These are phyloP conservation scores for Arctopsyche grandis DNA, from an alignment of 1,140 invertebrate genomes.

Conservation along the genomic window DNA sequence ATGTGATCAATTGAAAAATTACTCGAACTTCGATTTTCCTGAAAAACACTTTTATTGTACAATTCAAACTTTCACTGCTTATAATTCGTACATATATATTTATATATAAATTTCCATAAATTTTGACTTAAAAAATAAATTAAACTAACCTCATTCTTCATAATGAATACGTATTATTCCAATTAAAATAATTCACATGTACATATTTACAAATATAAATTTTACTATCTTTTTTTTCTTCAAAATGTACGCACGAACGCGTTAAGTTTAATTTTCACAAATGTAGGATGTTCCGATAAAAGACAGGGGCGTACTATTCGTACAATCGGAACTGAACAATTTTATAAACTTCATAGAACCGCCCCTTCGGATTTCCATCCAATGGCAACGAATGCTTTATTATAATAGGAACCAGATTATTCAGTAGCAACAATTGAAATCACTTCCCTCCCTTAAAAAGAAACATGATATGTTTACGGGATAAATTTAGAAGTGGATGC, in stretches of 20 bases:
- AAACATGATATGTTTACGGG: slow-evolving; percentile 12
- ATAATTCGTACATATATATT: no score
- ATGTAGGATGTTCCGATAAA: not conserved
- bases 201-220: no score
- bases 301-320: not conserved
- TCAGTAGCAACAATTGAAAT: not conserved
- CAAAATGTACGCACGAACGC: no score
- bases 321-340: not conserved
- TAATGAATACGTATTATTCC: not conserved
- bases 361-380: slow-evolving; percentile 1
- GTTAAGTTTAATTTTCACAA: no score
- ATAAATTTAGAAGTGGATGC: no score
- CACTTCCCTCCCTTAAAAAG: not conserved
- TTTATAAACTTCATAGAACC: slow-evolving; percentile 15
- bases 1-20: slow-evolving; percentile 63
- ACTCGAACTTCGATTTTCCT: slow-evolving; percentile 41
- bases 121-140: no score
- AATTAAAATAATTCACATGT: not conserved
- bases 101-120: no score
- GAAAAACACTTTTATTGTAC: not conserved
- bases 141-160: slow-evolving; percentile 24
- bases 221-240: no score
- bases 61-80: not conserved
- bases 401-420: not conserved
- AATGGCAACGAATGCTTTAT: not conserved